These are phyloP conservation scores for Pachliopta kotzebuea DNA, from an alignment of 2,888 invertebrate genomes.

Conservation along the genomic window DNA sequence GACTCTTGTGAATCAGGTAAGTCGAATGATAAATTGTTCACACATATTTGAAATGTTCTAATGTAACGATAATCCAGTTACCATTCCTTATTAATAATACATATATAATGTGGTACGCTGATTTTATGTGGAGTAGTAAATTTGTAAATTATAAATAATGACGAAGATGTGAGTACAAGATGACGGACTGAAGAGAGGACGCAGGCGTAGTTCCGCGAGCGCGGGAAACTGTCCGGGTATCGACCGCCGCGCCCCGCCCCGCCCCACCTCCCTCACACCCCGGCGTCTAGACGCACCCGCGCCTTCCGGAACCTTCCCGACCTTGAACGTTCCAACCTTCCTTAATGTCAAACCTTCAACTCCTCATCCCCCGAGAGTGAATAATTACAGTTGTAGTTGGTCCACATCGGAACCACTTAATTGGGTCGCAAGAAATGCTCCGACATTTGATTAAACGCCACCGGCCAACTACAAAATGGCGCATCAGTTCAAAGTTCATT, in stretches of 20 bases:
- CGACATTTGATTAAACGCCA: neutral
- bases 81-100: no score
- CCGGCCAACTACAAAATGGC: neutral
- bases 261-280: constrained; percentile 60
- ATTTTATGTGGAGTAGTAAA: neutral
- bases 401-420: constrained; percentile 44
- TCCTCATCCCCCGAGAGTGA: constrained; percentile 57
- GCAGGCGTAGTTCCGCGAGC: constrained; percentile 70
- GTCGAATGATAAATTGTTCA: neutral
- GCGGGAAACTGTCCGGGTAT: constrained; percentile 79
- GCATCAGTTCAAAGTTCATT: constrained; percentile 10
- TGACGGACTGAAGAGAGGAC: constrained; percentile 59
- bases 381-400: constrained; percentile 15
- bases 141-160: constrained; percentile 29
- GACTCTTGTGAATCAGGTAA: constrained; percentile 89
- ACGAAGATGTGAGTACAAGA: constrained; percentile 51
- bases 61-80: no score
- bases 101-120: no score
- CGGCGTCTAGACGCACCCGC: constrained; percentile 77
- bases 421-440: constrained; percentile 34
- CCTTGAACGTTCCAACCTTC: constrained; percentile 79
- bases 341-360: constrained; percentile 64
- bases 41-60: no score
- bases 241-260: constrained; percentile 68
- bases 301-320: constrained; percentile 78